Evolutionary conservation across 2,797 vertebrate genomes (phyloP).

Genomic region (Columba guinea): DNA sequence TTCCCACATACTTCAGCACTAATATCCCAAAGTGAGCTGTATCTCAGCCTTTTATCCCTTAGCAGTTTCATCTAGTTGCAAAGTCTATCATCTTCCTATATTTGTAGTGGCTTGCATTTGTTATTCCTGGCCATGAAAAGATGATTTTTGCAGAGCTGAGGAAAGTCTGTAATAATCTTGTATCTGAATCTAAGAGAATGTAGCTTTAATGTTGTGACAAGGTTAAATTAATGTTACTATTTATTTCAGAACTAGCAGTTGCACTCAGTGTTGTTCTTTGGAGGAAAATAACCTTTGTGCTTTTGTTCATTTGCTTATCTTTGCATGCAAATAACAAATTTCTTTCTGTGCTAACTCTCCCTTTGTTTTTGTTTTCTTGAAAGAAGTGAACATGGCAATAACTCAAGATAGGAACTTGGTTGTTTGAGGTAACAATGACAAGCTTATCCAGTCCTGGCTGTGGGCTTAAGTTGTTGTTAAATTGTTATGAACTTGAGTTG

Average conservation of each 20-base stretch:
- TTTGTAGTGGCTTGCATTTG: not conserved
- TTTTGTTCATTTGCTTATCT: not conserved
- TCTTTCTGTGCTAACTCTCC: not conserved
- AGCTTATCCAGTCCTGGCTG: not conserved
- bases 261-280: not conserved
- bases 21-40: fast-evolving
- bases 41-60: not conserved
- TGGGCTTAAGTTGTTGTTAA: not conserved
- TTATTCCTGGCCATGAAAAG: fast-evolving
- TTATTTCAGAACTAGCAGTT: not conserved
- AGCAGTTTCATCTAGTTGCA: not conserved
- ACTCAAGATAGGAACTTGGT: not conserved
- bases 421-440: not conserved
- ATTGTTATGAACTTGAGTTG: not conserved
- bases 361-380: not conserved
- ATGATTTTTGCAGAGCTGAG: not conserved
- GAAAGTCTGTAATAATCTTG: too few species aligned
- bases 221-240: not conserved
- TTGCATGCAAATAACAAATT: not conserved
- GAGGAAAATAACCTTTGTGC: not conserved
- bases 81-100: not conserved
- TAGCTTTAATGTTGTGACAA: not conserved
- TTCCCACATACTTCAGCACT: not conserved
- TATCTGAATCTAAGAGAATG: not conserved
- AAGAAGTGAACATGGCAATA: not conserved